Evolutionary conservation across 2,797 vertebrate genomes (phyloP).

Genomic region (Enteromius fasciolatus): DNA sequence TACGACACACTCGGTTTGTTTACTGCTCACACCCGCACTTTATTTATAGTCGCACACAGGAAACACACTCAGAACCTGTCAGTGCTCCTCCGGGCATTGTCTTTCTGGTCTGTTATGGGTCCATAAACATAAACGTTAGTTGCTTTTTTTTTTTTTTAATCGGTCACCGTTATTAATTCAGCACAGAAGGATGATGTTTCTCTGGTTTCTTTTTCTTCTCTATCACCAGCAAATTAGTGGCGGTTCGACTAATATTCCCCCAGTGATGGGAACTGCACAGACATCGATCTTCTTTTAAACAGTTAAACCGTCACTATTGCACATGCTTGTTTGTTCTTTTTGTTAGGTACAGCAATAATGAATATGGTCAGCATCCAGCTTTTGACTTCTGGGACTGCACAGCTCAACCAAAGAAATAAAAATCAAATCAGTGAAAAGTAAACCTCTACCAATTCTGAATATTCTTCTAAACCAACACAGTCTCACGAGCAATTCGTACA

Average conservation of each 20-base stretch:
- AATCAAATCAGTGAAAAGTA: background rate
- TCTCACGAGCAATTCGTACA: too few species aligned
- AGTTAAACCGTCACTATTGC: background rate
- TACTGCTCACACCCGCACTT: slow-evolving; percentile 20
- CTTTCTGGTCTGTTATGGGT: background rate
- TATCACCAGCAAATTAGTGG: background rate
- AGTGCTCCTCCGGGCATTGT: background rate
- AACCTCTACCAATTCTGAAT: background rate
- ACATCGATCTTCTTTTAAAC: background rate
- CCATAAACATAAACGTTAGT: background rate
- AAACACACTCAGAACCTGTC: slow-evolving; percentile 14
- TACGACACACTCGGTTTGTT: slow-evolving; percentile 41
- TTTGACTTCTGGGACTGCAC: background rate
- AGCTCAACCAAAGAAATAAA: background rate
- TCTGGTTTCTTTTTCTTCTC: slow-evolving; percentile 12
- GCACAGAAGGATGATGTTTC: background rate
- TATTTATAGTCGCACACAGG: slow-evolving; percentile 31
- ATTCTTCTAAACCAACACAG: background rate
- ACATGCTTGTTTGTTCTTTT: background rate
- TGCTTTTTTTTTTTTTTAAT: background rate
- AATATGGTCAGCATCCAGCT: background rate
- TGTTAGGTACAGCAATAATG: background rate
- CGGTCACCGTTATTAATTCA: background rate
- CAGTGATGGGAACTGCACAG: background rate
- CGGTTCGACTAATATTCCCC: background rate